Evolutionary conservation across 2,888 invertebrate species (phyloP).

Genomic region (Hypsopygia costalis): DNA sequence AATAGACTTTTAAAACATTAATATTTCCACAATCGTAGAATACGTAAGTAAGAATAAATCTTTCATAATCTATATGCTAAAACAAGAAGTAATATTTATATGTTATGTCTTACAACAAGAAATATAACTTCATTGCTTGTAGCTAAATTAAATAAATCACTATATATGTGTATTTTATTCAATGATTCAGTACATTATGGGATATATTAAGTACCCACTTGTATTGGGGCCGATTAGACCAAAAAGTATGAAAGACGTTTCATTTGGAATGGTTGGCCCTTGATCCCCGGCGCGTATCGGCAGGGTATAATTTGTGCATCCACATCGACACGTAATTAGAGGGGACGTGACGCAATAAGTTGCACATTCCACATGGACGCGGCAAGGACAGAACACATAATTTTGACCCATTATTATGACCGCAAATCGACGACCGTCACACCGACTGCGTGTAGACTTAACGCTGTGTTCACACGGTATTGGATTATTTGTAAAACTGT

Average conservation of each 20-base stretch:
- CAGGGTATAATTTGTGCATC: conserved; percentile 74
- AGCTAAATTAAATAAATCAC: too few species aligned
- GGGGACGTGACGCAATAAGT: conserved; percentile 66
- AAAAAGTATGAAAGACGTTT: conserved; percentile 47
- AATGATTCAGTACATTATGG: too few species aligned
- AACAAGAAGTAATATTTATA: too few species aligned
- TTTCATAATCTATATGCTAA: too few species aligned
- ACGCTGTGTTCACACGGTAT: conserved; percentile 2
- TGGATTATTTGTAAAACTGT: background rate
- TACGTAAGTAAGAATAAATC: too few species aligned
- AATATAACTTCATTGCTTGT: too few species aligned
- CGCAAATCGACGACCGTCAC: conserved; percentile 58
- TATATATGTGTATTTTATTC: too few species aligned
- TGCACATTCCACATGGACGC: conserved; percentile 64
- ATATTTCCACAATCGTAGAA: too few species aligned
- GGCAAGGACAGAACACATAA: conserved; percentile 69
- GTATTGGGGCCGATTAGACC: conserved; percentile 25
- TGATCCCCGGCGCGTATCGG: conserved; percentile 36
- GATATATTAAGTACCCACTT: background rate
- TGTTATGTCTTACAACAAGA: too few species aligned
- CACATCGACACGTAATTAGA: conserved; percentile 67
- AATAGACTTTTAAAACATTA: too few species aligned
- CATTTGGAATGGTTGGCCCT: conserved; percentile 37
- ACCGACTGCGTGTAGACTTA: conserved; percentile 25
- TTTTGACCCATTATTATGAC: conserved; percentile 73